Percentiles rank a stretch among this genome's conserved stretches.
phyloP scores from a whole-genome alignment of 1,140 invertebrate species.

The Drosophila parabipectinata region DNA sequence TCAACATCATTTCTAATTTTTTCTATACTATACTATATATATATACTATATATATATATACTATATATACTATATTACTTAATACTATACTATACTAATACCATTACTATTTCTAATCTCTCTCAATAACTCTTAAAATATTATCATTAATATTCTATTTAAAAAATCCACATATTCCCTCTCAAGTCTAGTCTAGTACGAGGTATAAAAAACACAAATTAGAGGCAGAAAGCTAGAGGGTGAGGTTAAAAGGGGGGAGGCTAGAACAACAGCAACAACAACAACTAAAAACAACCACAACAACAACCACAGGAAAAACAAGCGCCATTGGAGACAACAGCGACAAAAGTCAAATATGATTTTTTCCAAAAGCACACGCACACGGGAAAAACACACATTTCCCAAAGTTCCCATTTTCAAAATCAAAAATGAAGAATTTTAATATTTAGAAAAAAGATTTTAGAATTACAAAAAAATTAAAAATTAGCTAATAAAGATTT shows the following conservation, averaged over 20 bases:
- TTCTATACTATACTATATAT: too few species aligned
- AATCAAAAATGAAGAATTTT: background rate
- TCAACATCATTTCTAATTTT: too few species aligned
- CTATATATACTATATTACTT: too few species aligned
- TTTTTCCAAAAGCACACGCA: constrained; percentile 62
- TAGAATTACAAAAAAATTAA: background rate
- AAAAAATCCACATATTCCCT: background rate
- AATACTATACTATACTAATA: too few species aligned
- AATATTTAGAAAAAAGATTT: background rate
- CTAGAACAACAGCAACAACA: background rate
- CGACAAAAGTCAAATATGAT: constrained; percentile 70
- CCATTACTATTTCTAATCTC: too few species aligned
- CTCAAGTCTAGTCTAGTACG: background rate
- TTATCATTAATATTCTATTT: background rate
- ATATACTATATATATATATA: too few species aligned
- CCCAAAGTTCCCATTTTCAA: constrained; percentile 8
- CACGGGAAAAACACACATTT: constrained; percentile 26
- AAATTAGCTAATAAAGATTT: background rate
- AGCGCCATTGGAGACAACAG: constrained; percentile 19
- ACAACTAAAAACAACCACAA: background rate
- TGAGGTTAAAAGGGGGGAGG: background rate
- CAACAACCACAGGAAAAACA: background rate
- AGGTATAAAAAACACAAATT: constrained; percentile 57
- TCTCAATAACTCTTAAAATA: too few species aligned
- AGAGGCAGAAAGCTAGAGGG: constrained; percentile 38